Base-by-base conservation (phyloP, 2,113 vertebrate genomes). In the Entosphenus tridentatus region DNA sequence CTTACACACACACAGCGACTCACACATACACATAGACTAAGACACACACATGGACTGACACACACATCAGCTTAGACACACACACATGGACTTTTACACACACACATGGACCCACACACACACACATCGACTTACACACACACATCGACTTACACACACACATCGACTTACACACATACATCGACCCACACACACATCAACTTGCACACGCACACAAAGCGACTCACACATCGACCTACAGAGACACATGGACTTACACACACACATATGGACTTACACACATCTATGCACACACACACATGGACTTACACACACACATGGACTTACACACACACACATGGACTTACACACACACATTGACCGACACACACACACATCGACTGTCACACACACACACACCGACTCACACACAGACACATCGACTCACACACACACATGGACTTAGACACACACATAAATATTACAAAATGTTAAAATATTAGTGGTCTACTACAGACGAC, bases 361-460 rank as follows among this genome's bases (percentile, higher is more conserved):
- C 16, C 2, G 2, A 62, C 16, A 62, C 16, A 62, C 16, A 62
- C 16, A 62, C 16, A 62, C 58, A 62, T 16, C 2, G 12, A 62
- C 58, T 13, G n/a, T n/a, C n/a, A n/a, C 2, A 62, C 58, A 62
- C 58, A 62, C 58, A 62, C 58, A 62, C 58, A 62, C 59, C 14
- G 14, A 65, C 59, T n/a, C 14, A 65, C 59, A 65, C 59, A 65
- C 59, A 65, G 6, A 65, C 59, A 65, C 59, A 65, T 4, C 14
- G 14, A 65, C 59, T n/a, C 59, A 65, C 59, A 65, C 59, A 62
- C 58, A 62, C 58, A 62, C 58, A 62, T 16, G 16, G 12, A 62
- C 16, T 13, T 62, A 62, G 12, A 62, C 16, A 62, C 16, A 62
- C 16, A 62, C 16, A 62, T 62, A 16, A 16, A 62, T 62, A 62